A percentile compares a stretch with the other conserved stretches of the same genome.
Evolutionary conservation across 2,888 invertebrate species (phyloP).

Genomic region (Galeruca laticollis): DNA sequence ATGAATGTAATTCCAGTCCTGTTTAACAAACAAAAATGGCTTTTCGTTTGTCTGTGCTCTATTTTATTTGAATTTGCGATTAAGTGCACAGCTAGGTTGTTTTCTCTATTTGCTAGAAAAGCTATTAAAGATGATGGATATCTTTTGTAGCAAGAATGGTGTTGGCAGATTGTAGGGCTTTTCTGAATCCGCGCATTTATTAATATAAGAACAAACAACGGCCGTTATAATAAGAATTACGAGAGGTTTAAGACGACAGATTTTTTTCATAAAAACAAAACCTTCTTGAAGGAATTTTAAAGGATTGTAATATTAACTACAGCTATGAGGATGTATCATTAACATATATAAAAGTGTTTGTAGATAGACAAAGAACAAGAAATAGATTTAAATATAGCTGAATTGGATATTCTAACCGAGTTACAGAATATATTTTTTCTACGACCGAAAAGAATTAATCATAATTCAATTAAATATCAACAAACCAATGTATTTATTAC

Average conservation of each 20-base stretch:
- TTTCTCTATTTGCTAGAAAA: slow-evolving; percentile 18
- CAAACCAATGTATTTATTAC: too few relatives aligned
- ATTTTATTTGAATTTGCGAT: slow-evolving; percentile 4
- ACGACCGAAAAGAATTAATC: too few relatives aligned
- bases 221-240: background rate
- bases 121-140: slow-evolving; percentile 19
- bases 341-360: too few relatives aligned
- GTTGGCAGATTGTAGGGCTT: background rate
- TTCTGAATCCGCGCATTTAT: background rate
- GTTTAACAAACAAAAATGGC: background rate
- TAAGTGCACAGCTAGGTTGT: slow-evolving; percentile 11
- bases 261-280: background rate
- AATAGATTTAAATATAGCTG: too few relatives aligned
- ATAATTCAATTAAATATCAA: too few relatives aligned
- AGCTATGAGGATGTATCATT: too few relatives aligned
- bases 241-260: background rate
- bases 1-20: background rate
- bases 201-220: background rate
- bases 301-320: too few relatives aligned
- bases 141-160: slow-evolving; percentile 6
- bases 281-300: background rate
- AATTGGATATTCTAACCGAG: too few relatives aligned
- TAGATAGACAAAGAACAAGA: too few relatives aligned
- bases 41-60: slow-evolving; percentile 1
- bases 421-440: too few relatives aligned